These are phyloP conservation scores for Calypte anna DNA, from an alignment of 2,113 vertebrate genomes.

Conservation along the genomic window DNA sequence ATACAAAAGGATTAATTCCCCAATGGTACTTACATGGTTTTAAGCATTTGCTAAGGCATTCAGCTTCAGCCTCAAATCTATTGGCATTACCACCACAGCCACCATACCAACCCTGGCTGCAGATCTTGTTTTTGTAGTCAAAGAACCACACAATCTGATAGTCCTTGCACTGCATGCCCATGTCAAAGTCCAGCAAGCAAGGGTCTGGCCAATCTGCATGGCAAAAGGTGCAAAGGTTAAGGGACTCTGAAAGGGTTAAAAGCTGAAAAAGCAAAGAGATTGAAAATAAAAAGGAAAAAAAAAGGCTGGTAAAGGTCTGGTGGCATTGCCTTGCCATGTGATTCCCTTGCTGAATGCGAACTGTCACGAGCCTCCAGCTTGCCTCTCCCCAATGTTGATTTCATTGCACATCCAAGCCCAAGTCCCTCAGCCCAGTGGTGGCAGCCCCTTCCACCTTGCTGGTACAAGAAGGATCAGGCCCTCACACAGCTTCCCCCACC, in stretches of 20 bases:
- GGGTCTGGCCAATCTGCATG: constrained; percentile 79
- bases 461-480: background rate
- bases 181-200: constrained; percentile 86
- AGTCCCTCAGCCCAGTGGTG: background rate
- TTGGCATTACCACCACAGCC: constrained; percentile 87
- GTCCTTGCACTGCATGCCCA: constrained; percentile 84
- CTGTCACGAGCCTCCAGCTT: background rate
- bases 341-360: background rate
- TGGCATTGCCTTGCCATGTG: accelerated
- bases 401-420: background rate
- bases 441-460: background rate
- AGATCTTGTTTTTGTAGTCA: constrained; percentile 86
- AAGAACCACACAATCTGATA: constrained; percentile 89
- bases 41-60: constrained; percentile 81
- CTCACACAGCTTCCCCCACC: background rate
- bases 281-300: no score
- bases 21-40: constrained; percentile 78
- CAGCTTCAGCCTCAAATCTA: constrained; percentile 85
- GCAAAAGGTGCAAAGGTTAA: constrained; percentile 66
- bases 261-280: constrained; percentile 46
- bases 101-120: constrained; percentile 87
- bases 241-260: constrained; percentile 37
- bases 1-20: constrained; percentile 19
- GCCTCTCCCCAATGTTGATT: background rate
- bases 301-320: background rate